phyloP scores from a whole-genome alignment of 1,140 invertebrate species.

The Hyles euphorbiae region DNA sequence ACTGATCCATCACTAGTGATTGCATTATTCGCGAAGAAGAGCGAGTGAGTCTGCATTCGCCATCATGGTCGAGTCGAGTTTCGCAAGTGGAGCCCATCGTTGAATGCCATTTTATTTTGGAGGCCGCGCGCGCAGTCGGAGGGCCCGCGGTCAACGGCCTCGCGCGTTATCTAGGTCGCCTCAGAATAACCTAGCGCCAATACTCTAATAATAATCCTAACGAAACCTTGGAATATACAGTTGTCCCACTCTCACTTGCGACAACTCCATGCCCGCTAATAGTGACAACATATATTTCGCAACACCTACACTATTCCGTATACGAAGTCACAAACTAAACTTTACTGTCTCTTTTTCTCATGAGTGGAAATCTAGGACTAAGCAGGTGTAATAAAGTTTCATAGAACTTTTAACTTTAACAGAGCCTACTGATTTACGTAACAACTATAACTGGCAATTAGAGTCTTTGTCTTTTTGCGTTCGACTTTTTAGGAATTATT shows the following conservation, averaged over 20 bases:
- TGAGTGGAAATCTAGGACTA: conserved; percentile 37
- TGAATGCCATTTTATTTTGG: conserved; percentile 74
- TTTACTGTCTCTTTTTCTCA: conserved; percentile 60
- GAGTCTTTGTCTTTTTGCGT: too few relatives aligned
- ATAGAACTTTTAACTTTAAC: conserved; percentile 29
- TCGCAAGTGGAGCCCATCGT: conserved; percentile 71
- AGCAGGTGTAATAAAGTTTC: conserved; percentile 33
- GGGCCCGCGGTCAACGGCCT: conserved; percentile 72
- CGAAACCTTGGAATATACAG: conserved; percentile 57
- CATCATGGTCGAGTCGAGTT: conserved; percentile 56
- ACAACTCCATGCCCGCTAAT: conserved; percentile 36
- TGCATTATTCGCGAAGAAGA: conserved; percentile 50
- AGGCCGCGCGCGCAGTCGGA: conserved; percentile 60
- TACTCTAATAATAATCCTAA: conserved; percentile 73
- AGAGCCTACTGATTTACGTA: conserved; percentile 30
- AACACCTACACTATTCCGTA: conserved; percentile 42
- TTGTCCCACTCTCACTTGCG: conserved; percentile 60
- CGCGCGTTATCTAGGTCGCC: conserved; percentile 68
- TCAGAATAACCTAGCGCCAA: conserved; percentile 74
- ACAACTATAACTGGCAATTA: conserved; percentile 14
- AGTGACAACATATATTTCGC: conserved; percentile 55
- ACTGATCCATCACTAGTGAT: conserved; percentile 34
- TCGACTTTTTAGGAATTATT: too few relatives aligned
- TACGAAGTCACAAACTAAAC: conserved; percentile 40
- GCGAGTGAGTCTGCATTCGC: conserved; percentile 33